These are phyloP conservation scores for Bruchidius siliquastri DNA, from an alignment of 2,888 invertebrate genomes.

Conservation along the genomic window DNA sequence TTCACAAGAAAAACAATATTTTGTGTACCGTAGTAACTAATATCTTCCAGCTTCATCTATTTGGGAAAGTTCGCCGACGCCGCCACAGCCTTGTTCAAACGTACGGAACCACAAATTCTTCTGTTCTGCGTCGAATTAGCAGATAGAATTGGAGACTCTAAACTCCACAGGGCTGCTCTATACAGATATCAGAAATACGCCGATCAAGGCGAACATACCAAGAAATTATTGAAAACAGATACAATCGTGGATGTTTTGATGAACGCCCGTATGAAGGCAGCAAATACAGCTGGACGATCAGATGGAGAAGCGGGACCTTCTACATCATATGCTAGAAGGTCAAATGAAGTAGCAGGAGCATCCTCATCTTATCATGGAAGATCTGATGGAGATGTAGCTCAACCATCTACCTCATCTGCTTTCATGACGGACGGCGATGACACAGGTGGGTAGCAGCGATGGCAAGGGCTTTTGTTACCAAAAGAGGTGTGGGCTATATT, in stretches of 20 bases:
- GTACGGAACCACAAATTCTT: conserved; percentile 23
- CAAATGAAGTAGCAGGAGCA: too few species aligned
- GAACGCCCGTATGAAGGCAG: background rate
- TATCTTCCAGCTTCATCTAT: conserved; percentile 53
- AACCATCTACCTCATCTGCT: too few species aligned
- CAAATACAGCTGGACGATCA: background rate
- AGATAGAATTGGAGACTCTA: background rate
- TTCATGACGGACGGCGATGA: too few species aligned
- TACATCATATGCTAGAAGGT: too few species aligned
- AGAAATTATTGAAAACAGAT: background rate
- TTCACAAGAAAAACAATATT: too few species aligned
- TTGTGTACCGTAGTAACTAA: background rate
- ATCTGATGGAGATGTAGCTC: too few species aligned
- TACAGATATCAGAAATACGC: background rate
- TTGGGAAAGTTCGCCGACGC: conserved; percentile 59
- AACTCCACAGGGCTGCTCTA: background rate
- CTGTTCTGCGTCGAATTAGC: background rate
- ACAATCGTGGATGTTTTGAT: background rate
- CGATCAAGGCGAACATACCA: background rate
- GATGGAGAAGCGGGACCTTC: background rate
- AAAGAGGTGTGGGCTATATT: too few species aligned
- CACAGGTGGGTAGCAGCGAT: too few species aligned
- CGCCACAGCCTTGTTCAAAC: conserved; percentile 55
- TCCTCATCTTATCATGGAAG: too few species aligned
- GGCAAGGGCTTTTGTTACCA: too few species aligned